Percentiles rank a stretch among this genome's conserved stretches.
Evolutionary conservation across 1,140 invertebrate genomes (phyloP).

Genomic region (fruit fly (Drosophila melanogaster)): Release_6_plus_ISO1_MT NC_004354.4:452501-453000

Average conservation of each 20-base stretch:
- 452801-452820: constrained; percentile 10
- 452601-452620: constrained; percentile 19
- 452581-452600: background rate
- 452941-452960: too few relatives aligned
- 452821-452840: background rate
- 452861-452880: too few relatives aligned
- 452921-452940: too few relatives aligned
- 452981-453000: too few relatives aligned
- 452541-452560: constrained; percentile 65
- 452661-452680: background rate
- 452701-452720: constrained; percentile 79
- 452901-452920: too few relatives aligned
- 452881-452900: too few relatives aligned
- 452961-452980: too few relatives aligned
- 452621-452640: constrained; percentile 48
- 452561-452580: constrained; percentile 52
- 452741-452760: constrained; percentile 69
- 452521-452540: constrained; percentile 77
- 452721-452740: constrained; percentile 23
- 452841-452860: too few relatives aligned
- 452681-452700: constrained; percentile 13
- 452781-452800: constrained; percentile 17
- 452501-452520: constrained; percentile 83
- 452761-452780: constrained; percentile 12
- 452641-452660: constrained; percentile 24